Conservation (phyloP, 2,797 vertebrate species). For the Halcyon smyrnensis region DNA sequence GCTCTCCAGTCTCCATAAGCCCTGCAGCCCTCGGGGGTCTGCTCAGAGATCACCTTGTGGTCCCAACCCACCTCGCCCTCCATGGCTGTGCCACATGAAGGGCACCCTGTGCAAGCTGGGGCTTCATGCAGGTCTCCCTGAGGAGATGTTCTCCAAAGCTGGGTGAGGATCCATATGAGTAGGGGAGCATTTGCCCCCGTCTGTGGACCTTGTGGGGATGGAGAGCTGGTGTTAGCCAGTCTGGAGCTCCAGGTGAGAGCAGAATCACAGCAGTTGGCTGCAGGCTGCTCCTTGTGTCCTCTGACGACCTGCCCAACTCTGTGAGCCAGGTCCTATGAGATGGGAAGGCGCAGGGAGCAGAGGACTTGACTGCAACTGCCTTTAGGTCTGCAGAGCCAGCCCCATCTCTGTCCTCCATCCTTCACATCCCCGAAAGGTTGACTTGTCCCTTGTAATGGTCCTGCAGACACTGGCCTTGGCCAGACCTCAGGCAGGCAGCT, state of each 20-base stretch:
- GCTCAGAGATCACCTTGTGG: not conserved
- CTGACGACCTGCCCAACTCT: not conserved
- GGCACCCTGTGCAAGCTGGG: not conserved
- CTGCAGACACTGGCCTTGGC: not conserved
- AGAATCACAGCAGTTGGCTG: not conserved
- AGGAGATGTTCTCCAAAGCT: not conserved
- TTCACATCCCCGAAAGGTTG: not conserved
- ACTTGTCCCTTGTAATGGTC: not conserved
- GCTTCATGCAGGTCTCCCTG: not conserved
- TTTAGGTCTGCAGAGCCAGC: not conserved
- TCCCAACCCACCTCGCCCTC: not conserved
- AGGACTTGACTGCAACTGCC: not conserved
- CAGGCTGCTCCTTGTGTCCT: not conserved
- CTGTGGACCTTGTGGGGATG: not conserved
- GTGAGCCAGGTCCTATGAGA: not conserved
- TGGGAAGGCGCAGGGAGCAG: not conserved
- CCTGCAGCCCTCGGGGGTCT: not conserved
- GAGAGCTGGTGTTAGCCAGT: not conserved
- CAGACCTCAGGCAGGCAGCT: not conserved
- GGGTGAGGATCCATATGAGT: not conserved
- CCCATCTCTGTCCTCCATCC: not conserved
- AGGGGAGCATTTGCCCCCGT: not conserved
- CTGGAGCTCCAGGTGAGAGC: not conserved
- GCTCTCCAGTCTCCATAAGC: rapidly evolving
- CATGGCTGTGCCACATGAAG: rapidly evolving